These are phyloP conservation scores for Phengaris alcon DNA, from an alignment of 2,888 invertebrate species.

Conservation along the genomic window DNA sequence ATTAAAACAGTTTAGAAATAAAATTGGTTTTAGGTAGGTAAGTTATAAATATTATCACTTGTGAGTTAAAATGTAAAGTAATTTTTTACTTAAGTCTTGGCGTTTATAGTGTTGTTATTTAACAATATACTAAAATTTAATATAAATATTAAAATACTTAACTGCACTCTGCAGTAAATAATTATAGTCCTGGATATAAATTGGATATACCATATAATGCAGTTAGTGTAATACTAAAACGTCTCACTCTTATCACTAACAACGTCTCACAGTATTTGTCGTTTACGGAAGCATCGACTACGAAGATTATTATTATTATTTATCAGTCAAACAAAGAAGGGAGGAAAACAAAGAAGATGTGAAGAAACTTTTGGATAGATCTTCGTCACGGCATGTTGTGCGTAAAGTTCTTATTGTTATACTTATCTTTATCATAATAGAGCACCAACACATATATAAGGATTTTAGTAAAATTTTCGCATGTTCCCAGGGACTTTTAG, in stretches of 20 bases:
- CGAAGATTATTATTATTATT: not conserved
- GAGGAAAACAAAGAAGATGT: not conserved
- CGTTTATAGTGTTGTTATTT: not conserved
- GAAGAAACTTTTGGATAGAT: not conserved
- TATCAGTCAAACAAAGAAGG: not conserved
- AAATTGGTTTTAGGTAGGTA: no score
- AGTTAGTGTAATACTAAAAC: not conserved
- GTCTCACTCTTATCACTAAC: constrained; percentile 3
- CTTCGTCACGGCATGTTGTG: not conserved
- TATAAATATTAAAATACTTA: not conserved
- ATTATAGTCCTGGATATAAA: not conserved
- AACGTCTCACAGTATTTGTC: constrained; percentile 6
- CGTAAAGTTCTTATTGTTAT: not conserved
- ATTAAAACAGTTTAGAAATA: no score
- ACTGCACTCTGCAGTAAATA: constrained; percentile 7
- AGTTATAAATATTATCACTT: no score
- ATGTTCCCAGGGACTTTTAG: not conserved
- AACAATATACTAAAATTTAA: not conserved
- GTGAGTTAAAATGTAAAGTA: no score
- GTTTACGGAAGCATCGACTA: constrained; percentile 16
- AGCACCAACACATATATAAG: not conserved
- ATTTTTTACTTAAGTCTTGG: no score
- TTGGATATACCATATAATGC: not conserved
- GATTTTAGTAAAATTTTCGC: not conserved
- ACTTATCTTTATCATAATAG: not conserved